phyloP scores from a whole-genome alignment of 2,888 invertebrate species.

The Mesorhabditis sp. region DNA sequence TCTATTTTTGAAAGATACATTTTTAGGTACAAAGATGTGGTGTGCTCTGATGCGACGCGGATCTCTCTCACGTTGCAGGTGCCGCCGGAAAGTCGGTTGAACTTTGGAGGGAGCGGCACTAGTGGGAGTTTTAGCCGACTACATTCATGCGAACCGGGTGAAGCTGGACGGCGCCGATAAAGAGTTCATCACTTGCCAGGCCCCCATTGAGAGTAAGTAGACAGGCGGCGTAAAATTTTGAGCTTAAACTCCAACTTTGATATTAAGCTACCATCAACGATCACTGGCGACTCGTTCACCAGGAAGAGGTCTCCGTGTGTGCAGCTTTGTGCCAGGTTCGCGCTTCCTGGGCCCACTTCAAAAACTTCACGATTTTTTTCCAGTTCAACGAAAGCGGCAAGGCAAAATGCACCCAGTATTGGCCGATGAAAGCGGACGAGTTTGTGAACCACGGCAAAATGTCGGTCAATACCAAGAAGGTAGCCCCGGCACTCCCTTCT shows the following conservation, averaged over 20 bases:
- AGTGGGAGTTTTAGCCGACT: neutral
- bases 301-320: neutral
- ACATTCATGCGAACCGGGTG: neutral
- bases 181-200: neutral
- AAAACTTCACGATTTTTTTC: neutral
- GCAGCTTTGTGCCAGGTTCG: neutral
- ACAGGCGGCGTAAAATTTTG: neutral
- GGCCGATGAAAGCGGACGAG: constrained; percentile 10
- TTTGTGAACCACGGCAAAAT: constrained; percentile 5
- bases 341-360: neutral
- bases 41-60: neutral
- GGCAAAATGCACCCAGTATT: constrained; percentile 13
- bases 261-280: constrained; percentile 3
- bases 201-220: neutral
- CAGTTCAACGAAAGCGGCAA: constrained; percentile 12
- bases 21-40: constrained; percentile 2
- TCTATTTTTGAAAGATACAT: no score
- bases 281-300: constrained; percentile 1
- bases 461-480: constrained; percentile 10
- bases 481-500: neutral
- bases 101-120: no score
- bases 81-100: neutral
- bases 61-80: neutral
- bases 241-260: neutral
- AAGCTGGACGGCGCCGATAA: neutral